Evolutionary conservation across 2,888 invertebrate species (phyloP).

Genomic region (Holacanthella duospinosa): DNA sequence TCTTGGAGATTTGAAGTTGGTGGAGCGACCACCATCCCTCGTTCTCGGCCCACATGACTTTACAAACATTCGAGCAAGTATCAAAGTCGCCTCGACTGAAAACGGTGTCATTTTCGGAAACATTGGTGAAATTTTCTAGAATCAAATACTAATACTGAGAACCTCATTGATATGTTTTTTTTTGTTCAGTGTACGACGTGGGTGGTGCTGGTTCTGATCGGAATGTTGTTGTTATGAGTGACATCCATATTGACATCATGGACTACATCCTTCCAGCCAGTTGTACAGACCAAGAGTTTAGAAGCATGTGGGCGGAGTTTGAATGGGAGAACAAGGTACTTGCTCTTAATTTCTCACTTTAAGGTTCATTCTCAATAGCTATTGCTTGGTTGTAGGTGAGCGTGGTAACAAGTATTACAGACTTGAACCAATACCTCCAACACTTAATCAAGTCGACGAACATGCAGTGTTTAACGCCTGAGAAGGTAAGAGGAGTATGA

Average conservation of each 20-base stretch:
- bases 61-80: conserved; percentile 95
- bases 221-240: conserved; percentile 95
- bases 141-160: not conserved
- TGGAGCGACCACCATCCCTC: conserved; percentile 91
- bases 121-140: conserved; percentile 62
- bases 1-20: conserved; percentile 90
- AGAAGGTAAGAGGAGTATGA: conserved; percentile 53
- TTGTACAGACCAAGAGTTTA: conserved; percentile 91
- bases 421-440: conserved; percentile 81
- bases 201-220: conserved; percentile 82
- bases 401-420: conserved; percentile 85
- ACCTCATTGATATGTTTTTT: not conserved
- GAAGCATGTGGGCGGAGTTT: conserved; percentile 99
- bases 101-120: conserved; percentile 99
- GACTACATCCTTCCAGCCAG: conserved; percentile 94
- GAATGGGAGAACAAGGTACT: conserved; percentile 98
- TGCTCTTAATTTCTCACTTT: no score
- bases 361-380: not conserved
- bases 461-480: conserved; percentile 97
- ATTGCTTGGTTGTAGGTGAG: conserved; percentile 43
- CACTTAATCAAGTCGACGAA: conserved; percentile 90
- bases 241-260: conserved; percentile 99
- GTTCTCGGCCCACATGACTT: conserved; percentile 95
- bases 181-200: conserved; percentile 76
- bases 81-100: conserved; percentile 98